These are phyloP conservation scores for Operophtera brumata DNA, from an alignment of 2,888 invertebrate species.

Conservation along the genomic window DNA sequence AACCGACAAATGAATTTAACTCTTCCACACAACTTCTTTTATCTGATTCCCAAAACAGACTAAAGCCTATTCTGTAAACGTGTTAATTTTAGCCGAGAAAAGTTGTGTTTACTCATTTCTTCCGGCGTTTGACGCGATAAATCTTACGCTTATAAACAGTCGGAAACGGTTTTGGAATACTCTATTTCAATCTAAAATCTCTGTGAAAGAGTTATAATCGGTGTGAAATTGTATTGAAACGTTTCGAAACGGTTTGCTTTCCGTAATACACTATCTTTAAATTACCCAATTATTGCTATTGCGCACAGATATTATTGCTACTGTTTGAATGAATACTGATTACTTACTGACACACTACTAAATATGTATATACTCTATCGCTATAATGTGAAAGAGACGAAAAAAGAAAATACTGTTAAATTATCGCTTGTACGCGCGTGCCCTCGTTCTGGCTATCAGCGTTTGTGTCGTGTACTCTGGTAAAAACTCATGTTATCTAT, in stretches of 20 bases:
- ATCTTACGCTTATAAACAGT: conserved; percentile 53
- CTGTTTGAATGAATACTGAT: conserved; percentile 27
- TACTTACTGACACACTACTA: conserved; percentile 7
- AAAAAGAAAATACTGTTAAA: conserved; percentile 46
- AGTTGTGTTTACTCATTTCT: conserved; percentile 58
- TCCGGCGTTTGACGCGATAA: conserved; percentile 56
- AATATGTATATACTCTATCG: conserved; percentile 6
- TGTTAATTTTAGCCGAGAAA: conserved; percentile 58
- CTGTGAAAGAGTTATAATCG: conserved; percentile 22
- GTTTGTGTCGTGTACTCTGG: conserved; percentile 33
- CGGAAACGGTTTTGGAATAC: conserved; percentile 36
- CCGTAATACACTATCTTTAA: conserved; percentile 32
- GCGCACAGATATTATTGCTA: conserved; percentile 41
- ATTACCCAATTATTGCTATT: conserved; percentile 48
- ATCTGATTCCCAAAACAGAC: conserved; percentile 34
- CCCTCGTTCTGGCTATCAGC: conserved; percentile 48
- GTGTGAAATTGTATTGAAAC: conserved; percentile 25
- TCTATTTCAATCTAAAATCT: conserved; percentile 16
- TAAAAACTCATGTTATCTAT: conserved; percentile 11
- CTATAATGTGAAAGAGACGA: conserved; percentile 26
- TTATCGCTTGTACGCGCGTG: conserved; percentile 46
- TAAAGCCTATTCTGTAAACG: conserved; percentile 41
- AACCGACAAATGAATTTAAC: conserved; percentile 2
- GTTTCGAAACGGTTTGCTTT: conserved; percentile 26
- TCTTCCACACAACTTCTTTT: conserved; percentile 36